Percentiles rank a stretch among this genome's conserved stretches.
phyloP scores from a whole-genome alignment of 2,113 vertebrate genomes.

The Petrocephalus microphthalmus region DNA sequence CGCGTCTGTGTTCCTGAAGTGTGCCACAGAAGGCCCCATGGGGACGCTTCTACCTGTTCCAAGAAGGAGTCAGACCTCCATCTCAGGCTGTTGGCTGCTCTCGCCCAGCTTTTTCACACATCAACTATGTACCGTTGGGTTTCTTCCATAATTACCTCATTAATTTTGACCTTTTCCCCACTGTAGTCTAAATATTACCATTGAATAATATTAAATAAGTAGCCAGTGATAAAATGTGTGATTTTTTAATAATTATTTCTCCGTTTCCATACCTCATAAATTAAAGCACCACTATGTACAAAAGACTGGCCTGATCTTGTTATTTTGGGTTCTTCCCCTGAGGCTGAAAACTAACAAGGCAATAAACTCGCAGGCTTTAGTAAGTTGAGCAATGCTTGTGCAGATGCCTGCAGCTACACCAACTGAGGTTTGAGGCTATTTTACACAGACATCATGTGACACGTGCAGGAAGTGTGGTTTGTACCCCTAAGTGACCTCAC shows the following conservation, averaged over 20 bases:
- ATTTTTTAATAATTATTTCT: slow-evolving; percentile 6
- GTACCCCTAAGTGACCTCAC: background rate
- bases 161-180: slow-evolving; percentile 2
- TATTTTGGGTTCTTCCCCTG: background rate
- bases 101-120: background rate
- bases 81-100: background rate
- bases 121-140: background rate
- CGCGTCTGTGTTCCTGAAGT: background rate
- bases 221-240: background rate
- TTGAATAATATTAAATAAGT: slow-evolving; percentile 1
- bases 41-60: background rate
- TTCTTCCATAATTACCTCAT: slow-evolving; percentile 5
- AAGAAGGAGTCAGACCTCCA: background rate
- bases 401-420: background rate
- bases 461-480: background rate
- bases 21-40: background rate
- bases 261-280: background rate
- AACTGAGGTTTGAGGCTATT: background rate
- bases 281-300: background rate
- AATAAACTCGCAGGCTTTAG: background rate
- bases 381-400: background rate
- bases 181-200: slow-evolving; percentile 5
- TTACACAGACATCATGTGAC: background rate
- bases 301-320: background rate
- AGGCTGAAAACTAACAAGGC: background rate